A percentile compares a stretch with the other conserved stretches of the same genome.
Conservation (phyloP, 2,797 vertebrate genomes). For the Clarias platycephalus region DNA sequence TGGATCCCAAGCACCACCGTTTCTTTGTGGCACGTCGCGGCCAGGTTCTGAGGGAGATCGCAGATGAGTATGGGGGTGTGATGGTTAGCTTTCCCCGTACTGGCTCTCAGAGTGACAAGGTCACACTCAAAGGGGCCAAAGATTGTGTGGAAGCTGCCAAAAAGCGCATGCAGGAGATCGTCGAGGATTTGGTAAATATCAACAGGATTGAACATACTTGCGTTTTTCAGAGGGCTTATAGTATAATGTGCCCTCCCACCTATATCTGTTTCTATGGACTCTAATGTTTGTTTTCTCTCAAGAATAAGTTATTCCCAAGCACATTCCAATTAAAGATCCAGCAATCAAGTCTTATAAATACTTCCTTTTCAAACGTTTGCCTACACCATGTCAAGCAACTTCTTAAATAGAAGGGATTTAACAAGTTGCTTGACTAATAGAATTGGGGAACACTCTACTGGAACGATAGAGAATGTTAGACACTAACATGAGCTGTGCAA, state of each 20-base stretch:
- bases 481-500: neutral
- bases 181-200: conserved; percentile 87
- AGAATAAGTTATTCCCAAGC: neutral
- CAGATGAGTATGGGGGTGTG: conserved; percentile 94
- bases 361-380: neutral
- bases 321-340: neutral
- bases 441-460: neutral
- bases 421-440: neutral
- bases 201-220: neutral
- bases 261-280: neutral
- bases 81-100: conserved; percentile 98
- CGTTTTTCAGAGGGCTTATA: neutral
- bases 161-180: conserved; percentile 93
- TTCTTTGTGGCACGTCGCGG: conserved; percentile 94
- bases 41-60: conserved; percentile 92
- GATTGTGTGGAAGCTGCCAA: conserved; percentile 97
- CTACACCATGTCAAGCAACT: neutral
- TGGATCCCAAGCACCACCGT: conserved; percentile 94
- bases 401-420: neutral
- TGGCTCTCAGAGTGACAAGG: conserved; percentile 86
- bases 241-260: too few species aligned
- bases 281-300: neutral
- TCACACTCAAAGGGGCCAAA: conserved; percentile 96
- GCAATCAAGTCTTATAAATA: neutral
- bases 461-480: neutral